phyloP scores from a whole-genome alignment of 2,888 invertebrate species.

The Melieria crassipennis region DNA sequence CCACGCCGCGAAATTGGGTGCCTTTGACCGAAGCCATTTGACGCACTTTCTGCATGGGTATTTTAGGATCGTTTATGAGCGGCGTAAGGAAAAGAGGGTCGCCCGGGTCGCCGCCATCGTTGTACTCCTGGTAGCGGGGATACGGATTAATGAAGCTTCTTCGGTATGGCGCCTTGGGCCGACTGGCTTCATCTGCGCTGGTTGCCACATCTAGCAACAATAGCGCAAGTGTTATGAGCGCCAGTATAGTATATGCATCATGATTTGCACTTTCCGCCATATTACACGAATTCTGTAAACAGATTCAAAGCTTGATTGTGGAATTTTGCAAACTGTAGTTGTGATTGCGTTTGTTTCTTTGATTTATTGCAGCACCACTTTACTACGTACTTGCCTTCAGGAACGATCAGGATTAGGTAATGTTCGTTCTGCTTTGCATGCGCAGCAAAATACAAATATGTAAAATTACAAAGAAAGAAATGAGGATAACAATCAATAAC shows the following conservation, averaged over 20 bases:
- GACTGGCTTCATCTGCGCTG: conserved; percentile 12
- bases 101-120: conserved; percentile 62
- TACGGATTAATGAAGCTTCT: conserved; percentile 64
- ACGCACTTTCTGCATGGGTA: conserved; percentile 65
- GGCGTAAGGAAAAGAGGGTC: conserved; percentile 66
- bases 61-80: conserved; percentile 56
- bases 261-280: conserved; percentile 52
- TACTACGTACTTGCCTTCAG: no score
- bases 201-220: no score
- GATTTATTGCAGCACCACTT: no score
- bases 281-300: no score
- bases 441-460: no score
- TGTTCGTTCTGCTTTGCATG: no score
- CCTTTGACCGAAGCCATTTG: conserved; percentile 57
- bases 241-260: conserved; percentile 24
- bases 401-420: no score
- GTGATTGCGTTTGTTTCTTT: no score
- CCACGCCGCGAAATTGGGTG: conserved; percentile 61
- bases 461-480: no score
- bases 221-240: conserved; percentile 2
- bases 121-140: conserved; percentile 56
- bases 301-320: no score
- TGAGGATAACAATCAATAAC: no score
- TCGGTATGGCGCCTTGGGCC: conserved; percentile 41
- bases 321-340: no score